Base-by-base conservation (phyloP, 1,140 invertebrate genomes). In the Drosophila suzukii region DNA sequence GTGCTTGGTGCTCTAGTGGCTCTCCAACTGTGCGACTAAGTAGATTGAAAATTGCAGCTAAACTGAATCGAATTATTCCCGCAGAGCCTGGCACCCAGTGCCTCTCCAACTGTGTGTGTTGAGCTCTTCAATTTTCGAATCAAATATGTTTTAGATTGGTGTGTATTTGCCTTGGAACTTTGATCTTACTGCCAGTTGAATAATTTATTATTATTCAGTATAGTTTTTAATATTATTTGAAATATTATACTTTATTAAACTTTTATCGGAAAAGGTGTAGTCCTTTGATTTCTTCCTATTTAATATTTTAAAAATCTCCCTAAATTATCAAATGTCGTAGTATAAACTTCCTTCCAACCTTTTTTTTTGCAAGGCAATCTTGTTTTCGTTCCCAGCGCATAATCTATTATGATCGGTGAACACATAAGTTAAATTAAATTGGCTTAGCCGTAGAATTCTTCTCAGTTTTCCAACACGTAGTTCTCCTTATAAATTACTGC, bases 21-120 rank as follows among this genome's bases (percentile, higher is more conserved):
- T 77, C 17, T 70, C 46, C 58, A 77, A 77, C 74, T 77, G 74
- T 76, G 65, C 46, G 34, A 43, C 44, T 17, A 32, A 59, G 56
- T 47, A 30, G 60, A 54, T 54, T 63, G 47, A 20, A 59, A 51
- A 65, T 67, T 65, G 59, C 59, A 5, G 6, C 10, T 50, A 41
- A 68, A 68, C 66, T 46, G 47, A 53, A 53, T 66, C 46, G 47
- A 66, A 68, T 66, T 68, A 66, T 46, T 53, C 47, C 47, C 2
- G 8, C n/a, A 7, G 49, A 50, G 58, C 58, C 41, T 30, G 24
- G 11, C 4, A 27, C 46, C 24, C 46, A 49, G 58, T 66, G 43
- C 5, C 46, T 65, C 59, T 43, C 15, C 43, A 61, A 65, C 57
- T 32, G 36, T 15, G 4, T 36, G 12, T 34, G 56, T 24, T 41